Base-by-base conservation (phyloP, 2,113 vertebrate species). In the Syngnathus scovelli region DNA sequence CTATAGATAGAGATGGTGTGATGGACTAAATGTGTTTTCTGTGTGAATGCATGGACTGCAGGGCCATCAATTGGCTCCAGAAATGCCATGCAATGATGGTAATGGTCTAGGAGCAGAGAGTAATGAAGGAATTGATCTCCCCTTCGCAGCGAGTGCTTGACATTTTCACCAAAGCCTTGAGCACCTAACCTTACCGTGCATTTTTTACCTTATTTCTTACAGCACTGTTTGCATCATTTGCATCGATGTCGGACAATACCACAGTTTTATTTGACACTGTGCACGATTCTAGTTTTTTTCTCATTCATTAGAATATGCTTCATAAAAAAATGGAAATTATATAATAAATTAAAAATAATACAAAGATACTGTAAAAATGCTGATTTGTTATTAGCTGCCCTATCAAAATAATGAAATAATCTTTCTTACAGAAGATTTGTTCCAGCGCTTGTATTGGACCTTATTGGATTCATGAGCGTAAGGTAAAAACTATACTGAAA, bases 121-220 rank as follows among this genome's bases (percentile, higher is more conserved):
- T 62, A 62, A 62, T 62, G 41, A 62, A 62, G 61, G 61, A 44
- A 62, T 62, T 62, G 61, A 62, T 62, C 41, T 23, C 41, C 39
- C 39, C 61, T 44, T 13, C 44, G 61, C 21, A 44, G 61, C 21
- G 19, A 62, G n/a, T 21, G 21, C 11, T 62, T 62, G 61, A 62
- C 61, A 62, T 62, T 62, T 62, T 41, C 44, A 62, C 61, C 61
- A 27, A 62, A 27, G 39, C 41, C 61, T 62, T 62, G 61, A 44
- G 39, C 61, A 44, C 61, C 61, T 44, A 62, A 62, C 61, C 39
- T 62, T 37, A 7, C 41, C 13, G 6, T 44, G 39, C 39, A 44
- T 44, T 18, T 36, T 15, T 13, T 51, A 19, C n/a, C 39, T 6
- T 46, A 18, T 15, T 15, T 46, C 44, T 27, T 48, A 19, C 18